Conservation (phyloP, 2,113 vertebrate species). For the Salvelinus sp. region DNA sequence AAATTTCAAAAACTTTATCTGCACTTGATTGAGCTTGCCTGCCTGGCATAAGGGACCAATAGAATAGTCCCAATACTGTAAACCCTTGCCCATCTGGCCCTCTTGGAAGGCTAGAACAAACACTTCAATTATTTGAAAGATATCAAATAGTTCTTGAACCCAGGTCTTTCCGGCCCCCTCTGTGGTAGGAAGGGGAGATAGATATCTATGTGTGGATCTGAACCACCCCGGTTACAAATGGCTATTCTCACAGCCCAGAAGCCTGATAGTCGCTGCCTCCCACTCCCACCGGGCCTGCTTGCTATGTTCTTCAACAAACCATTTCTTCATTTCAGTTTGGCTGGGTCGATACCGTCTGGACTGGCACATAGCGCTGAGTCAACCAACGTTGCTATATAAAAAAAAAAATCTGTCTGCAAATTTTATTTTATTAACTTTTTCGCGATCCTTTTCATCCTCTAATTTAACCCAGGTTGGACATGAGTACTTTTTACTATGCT, state of each 20-base stretch:
- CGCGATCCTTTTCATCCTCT: background rate
- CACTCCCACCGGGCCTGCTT: conserved; percentile 82
- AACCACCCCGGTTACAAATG: conserved; percentile 73
- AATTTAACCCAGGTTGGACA: background rate
- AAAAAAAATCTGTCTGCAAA: background rate
- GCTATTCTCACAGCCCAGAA: conserved; percentile 83
- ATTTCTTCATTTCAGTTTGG: conserved; percentile 74
- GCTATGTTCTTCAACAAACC: conserved; percentile 82
- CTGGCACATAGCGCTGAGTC: conserved; percentile 72
- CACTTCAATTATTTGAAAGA: no score
- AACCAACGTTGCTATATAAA: conserved; percentile 66
- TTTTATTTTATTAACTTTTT: background rate
- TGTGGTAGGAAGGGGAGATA: conserved; percentile 53
- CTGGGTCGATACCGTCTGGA: conserved; percentile 78
- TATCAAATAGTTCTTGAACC: no score
- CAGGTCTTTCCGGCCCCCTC: conserved; percentile 34
- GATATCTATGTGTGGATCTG: conserved; percentile 61
- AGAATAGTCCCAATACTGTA: no score
- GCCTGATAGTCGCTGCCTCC: conserved; percentile 79
- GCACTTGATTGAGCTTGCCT: no score
- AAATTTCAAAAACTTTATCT: no score
- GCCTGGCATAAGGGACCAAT: no score
- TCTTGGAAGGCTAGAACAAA: no score
- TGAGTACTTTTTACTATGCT: background rate
- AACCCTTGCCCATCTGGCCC: no score